Base-by-base conservation (phyloP, 1,140 invertebrate genomes). In the Pseudomyrmex pallidus region DNA sequence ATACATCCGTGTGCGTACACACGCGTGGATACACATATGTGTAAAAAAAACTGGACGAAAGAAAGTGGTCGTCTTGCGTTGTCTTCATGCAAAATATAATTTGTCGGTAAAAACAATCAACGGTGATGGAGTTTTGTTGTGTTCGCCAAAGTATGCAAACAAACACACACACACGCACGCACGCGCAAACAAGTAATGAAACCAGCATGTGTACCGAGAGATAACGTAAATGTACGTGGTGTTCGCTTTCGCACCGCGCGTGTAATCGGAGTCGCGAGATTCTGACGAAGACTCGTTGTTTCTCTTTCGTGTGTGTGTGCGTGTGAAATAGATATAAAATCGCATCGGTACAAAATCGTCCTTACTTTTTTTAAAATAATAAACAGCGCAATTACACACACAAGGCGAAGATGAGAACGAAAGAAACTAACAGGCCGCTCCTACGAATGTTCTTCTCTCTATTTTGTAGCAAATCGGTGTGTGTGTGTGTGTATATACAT, bases 311-410 rank as follows among this genome's bases (percentile, higher is more conserved):
- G 20, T 52, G 13, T 22, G 35, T 8, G 0, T 12, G 20, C 44
- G 61, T 66, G 50, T 72, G 54, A 59, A 70, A 80, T 80, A 80
- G 76, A 17, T 80, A 80, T 35, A 72, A 80, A 80, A 80, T 80
- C 46, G 66, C 59, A 50, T 80, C 15, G 54, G 44, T 80, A 80
- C 66, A 80, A 80, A 80, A 80, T 80, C 66, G 44, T 80, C 20
- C 56, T 66, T 59, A 61, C 20, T 61, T 63, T 67, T 48, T 57
- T 59, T 68, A 17, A 17, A 56, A 48, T 59, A 48, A 80, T 70
- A 70, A 4, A 35, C 64, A 70, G 66, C 66, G 52, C 64, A 78
- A 70, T 15, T 70, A 70, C 64, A 25, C 25, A 22, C 70, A 13
- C 44, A 48, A 44, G 61, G 12, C 9, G 74, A 77, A 70, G 44